These are phyloP conservation scores for Drosophila robusta DNA, from an alignment of 2,888 invertebrate genomes.

Conservation along the genomic window DNA sequence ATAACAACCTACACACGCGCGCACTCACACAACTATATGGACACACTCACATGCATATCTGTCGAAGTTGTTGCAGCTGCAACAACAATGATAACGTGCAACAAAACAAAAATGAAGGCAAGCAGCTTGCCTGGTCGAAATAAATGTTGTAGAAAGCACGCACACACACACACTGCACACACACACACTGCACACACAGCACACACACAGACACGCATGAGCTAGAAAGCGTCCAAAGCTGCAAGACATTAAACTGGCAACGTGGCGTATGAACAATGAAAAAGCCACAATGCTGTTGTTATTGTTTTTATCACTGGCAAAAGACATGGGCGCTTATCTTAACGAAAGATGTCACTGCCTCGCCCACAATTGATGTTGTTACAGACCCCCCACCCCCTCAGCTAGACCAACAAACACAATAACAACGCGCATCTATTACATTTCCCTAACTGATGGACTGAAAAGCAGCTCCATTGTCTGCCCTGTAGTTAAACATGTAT, in stretches of 20 bases:
- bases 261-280: slow-evolving; percentile 74
- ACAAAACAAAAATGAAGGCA: slow-evolving; percentile 49
- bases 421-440: slow-evolving; percentile 42
- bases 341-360: slow-evolving; percentile 63
- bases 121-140: slow-evolving; percentile 53
- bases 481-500: slow-evolving; percentile 16
- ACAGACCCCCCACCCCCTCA: slow-evolving; percentile 10
- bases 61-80: slow-evolving; percentile 56
- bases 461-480: slow-evolving; percentile 30
- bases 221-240: slow-evolving; percentile 54
- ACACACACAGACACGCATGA: slow-evolving; percentile 16
- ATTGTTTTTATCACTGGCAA: slow-evolving; percentile 55
- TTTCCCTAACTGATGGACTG: slow-evolving; percentile 31
- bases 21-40: not conserved
- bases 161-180: slow-evolving; percentile 29
- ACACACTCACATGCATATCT: slow-evolving; percentile 48
- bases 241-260: slow-evolving; percentile 56
- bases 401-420: slow-evolving; percentile 7
- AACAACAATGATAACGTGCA: slow-evolving; percentile 72
- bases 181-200: slow-evolving; percentile 26
- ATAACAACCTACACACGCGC: slow-evolving; percentile 37
- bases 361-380: slow-evolving; percentile 26
- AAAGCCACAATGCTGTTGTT: slow-evolving; percentile 67
- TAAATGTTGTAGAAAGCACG: slow-evolving; percentile 58
- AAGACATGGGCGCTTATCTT: slow-evolving; percentile 72